Percentiles rank a stretch among this genome's conserved stretches.
phyloP scores from a whole-genome alignment of 2,113 vertebrate species.

The Cinclus cinclus region DNA sequence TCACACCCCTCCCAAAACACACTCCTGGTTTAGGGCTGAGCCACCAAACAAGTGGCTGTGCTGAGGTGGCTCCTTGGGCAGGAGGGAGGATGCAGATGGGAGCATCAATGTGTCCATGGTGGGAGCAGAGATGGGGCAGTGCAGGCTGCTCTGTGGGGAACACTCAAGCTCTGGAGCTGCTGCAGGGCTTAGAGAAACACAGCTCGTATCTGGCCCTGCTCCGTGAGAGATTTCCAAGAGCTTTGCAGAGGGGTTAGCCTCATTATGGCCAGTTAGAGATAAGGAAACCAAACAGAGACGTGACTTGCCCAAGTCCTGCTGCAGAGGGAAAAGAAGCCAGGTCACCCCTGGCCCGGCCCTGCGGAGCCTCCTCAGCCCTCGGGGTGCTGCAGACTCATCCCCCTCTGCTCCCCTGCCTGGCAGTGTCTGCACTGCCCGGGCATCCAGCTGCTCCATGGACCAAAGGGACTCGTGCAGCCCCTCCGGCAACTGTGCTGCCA shows the following conservation, averaged over 20 bases:
- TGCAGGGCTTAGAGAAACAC: neutral
- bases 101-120: rapidly evolving
- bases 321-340: neutral
- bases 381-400: rapidly evolving
- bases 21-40: neutral
- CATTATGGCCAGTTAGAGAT: neutral
- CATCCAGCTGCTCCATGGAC: neutral
- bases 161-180: neutral
- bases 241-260: neutral
- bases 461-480: neutral
- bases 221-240: neutral
- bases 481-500: rapidly evolving
- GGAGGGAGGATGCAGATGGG: neutral
- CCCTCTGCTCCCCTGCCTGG: neutral
- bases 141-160: neutral
- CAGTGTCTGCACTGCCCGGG: neutral
- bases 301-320: neutral
- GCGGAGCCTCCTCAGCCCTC: neutral
- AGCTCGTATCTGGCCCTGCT: neutral
- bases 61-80: neutral
- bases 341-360: neutral
- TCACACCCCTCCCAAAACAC: neutral
- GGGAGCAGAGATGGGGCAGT: neutral
- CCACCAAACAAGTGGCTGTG: neutral
- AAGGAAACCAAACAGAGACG: neutral